These are phyloP conservation scores for Notolabrus celidotus DNA, from an alignment of 2,797 vertebrate species.

Conservation along the genomic window DNA sequence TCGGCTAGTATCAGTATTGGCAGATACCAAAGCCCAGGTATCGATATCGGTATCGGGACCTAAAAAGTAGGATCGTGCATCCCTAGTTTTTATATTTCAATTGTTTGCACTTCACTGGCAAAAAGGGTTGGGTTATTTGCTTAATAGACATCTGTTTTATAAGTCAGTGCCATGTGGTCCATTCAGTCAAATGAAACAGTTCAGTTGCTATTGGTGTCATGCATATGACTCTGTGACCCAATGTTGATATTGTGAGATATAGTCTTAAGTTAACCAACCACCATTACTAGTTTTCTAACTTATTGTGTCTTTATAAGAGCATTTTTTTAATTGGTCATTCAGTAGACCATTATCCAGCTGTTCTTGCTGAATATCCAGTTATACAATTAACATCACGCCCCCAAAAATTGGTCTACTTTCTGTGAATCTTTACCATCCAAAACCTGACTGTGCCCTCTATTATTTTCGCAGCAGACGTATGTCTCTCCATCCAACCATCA, in stretches of 20 bases:
- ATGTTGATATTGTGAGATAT: slow-evolving; percentile 7
- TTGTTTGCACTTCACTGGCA: no score
- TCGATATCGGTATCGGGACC: no score
- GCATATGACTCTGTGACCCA: slow-evolving; percentile 21
- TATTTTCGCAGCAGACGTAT: slow-evolving; percentile 86
- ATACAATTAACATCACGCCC: no score
- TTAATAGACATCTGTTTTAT: accelerated
- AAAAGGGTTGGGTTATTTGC: no score
- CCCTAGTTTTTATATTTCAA: no score
- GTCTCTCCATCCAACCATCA: slow-evolving; percentile 89
- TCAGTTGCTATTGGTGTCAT: slow-evolving; percentile 17
- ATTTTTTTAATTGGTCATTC: no score
- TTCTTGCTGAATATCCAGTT: slow-evolving; percentile 12
- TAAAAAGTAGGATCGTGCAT: no score
- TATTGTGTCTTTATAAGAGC: slow-evolving; percentile 29
- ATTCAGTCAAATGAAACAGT: slow-evolving; percentile 18
- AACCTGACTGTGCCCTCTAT: slow-evolving; percentile 24
- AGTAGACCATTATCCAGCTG: slow-evolving; percentile 4
- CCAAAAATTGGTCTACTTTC: no score
- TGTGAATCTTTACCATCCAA: background rate
- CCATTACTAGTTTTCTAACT: slow-evolving; percentile 31
- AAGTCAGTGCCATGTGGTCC: background rate
- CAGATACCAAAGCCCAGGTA: no score
- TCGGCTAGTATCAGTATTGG: no score
- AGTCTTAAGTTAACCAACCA: slow-evolving; percentile 31